Evolutionary conservation across 2,113 vertebrate species (phyloP), one percentile per base, ranked within the genome.

Genomic region (Alaudala cheleensis): DNA sequence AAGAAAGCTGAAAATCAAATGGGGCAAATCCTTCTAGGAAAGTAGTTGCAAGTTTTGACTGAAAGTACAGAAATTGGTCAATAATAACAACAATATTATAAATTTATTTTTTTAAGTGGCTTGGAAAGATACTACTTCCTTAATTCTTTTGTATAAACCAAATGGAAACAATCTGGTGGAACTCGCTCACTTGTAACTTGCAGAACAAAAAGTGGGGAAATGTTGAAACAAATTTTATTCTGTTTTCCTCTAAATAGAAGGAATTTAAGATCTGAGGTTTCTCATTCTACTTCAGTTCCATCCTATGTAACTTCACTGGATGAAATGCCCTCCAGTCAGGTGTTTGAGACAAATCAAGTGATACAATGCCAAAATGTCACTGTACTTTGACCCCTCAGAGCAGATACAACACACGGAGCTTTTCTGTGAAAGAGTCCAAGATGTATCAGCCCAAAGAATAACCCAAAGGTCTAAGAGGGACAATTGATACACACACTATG

Each of bases 391-490:
- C 47, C 40, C 40, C 40, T 87, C 31, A n/a, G 10, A 0, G 5
- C 6, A 72, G 24, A 47, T 10, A 11, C 0, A 3, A 57, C 15
- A 21, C 2, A 1, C 0, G 1, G 7, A 29, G 8, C 0, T 71
- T 62, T 70, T 74, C 47, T 44, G 20, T 2, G 2, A 37, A 11
- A 15, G 14, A 49, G 14, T 29, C 17, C 50, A 53, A 53, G 29
- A 31, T 22, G 1, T 2, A 73, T 37, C 42, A 78, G 34, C 29
- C 39, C 49, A 71, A 45, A 17, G 4, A 5, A 42, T 40, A 34
- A 58, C 11, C 21, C 6, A 56, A 80, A 65, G 15, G 5, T 31
- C 40, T 24, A 14, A 76, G n/a, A 58, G 7, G 17, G 8, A 31
- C 80, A 62, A 85, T 10, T 33, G 9, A 77, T 23, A 44, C 2